Evolutionary conservation across 2,797 vertebrate genomes (phyloP).

Genomic region (Amblyraja radiata): DNA sequence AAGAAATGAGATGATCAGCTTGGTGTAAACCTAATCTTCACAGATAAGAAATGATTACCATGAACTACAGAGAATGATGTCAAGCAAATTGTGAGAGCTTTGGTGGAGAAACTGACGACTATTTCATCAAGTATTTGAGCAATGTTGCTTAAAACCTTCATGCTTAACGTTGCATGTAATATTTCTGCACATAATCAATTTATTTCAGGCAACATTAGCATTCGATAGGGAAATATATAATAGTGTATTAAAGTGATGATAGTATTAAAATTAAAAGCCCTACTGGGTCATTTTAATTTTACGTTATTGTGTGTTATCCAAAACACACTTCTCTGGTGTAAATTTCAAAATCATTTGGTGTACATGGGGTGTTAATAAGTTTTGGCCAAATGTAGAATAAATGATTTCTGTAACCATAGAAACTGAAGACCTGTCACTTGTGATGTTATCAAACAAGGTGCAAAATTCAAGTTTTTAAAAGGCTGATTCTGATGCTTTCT

Average conservation of each 20-base stretch:
- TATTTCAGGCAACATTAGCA: conserved; percentile 2
- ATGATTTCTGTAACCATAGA: not conserved
- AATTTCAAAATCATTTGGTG: not conserved
- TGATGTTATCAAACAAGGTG: not conserved
- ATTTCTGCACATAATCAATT: not conserved
- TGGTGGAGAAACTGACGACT: not conserved
- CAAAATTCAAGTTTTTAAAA: not conserved
- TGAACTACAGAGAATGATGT: not conserved
- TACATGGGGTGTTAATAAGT: not conserved
- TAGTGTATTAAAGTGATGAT: not conserved
- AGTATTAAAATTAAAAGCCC: conserved; percentile 17
- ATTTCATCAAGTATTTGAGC: not conserved
- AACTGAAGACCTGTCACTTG: not conserved
- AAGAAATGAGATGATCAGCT: not conserved
- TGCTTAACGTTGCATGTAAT: conserved; percentile 26
- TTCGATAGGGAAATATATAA: not conserved
- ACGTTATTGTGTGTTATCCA: conserved; percentile 17
- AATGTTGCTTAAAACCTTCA: not conserved
- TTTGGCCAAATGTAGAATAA: not conserved
- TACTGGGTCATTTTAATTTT: conserved; percentile 31
- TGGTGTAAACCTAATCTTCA: not conserved
- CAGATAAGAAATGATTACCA: not conserved
- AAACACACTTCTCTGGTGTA: not conserved
- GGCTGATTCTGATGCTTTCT: not conserved
- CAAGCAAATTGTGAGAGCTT: not conserved